Percentiles rank a stretch among this genome's conserved stretches.
phyloP scores from a whole-genome alignment of 2,888 invertebrate species.

The Craniophora ligustri region DNA sequence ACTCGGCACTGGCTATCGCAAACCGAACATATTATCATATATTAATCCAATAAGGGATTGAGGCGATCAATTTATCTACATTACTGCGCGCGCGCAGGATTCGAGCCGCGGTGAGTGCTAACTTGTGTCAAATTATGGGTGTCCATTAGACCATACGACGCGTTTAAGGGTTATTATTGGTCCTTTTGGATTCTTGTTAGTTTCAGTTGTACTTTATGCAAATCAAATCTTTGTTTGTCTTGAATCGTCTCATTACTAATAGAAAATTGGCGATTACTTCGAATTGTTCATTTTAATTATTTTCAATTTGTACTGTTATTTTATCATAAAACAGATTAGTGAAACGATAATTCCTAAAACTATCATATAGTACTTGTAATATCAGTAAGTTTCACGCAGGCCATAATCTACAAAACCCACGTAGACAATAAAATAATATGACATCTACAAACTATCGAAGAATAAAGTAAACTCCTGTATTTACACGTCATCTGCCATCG shows the following conservation, averaged over 20 bases:
- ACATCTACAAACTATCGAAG: background rate
- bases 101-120: slow-evolving; percentile 58
- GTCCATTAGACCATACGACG: slow-evolving; percentile 65
- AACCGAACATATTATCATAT: slow-evolving; percentile 82
- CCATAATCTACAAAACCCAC: background rate
- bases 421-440: background rate
- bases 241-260: no score
- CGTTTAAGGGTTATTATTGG: slow-evolving; percentile 49
- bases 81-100: slow-evolving; percentile 73
- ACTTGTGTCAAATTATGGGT: slow-evolving; percentile 67
- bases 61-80: slow-evolving; percentile 79
- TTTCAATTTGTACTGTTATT: no score
- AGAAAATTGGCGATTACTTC: no score
- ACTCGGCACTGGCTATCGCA: slow-evolving; percentile 78
- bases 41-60: slow-evolving; percentile 80
- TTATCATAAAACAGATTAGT: no score
- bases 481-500: slow-evolving; percentile 10
- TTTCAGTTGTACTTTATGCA: slow-evolving; percentile 36
- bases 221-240: no score
- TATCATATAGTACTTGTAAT: no score
- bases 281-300: no score
- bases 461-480: background rate
- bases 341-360: no score
- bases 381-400: background rate
- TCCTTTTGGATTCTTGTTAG: slow-evolving; percentile 46